Conservation (phyloP, 2,888 invertebrate genomes). For the Latrodectus elegans region DNA sequence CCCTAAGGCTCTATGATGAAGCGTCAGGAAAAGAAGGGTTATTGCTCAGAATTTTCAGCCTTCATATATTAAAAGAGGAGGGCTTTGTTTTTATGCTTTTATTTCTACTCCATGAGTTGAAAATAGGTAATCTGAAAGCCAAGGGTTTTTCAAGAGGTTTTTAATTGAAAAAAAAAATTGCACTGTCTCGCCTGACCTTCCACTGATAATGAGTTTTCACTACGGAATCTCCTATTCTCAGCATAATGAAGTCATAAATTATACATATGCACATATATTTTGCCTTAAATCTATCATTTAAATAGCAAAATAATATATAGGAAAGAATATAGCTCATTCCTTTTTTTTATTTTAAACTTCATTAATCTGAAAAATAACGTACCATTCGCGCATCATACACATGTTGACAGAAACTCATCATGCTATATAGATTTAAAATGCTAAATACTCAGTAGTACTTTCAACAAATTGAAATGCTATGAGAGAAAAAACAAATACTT, state of each 20-base stretch:
- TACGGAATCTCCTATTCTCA: not conserved
- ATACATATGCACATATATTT: not conserved
- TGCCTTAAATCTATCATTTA: not conserved
- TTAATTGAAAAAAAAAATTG: constrained; percentile 65
- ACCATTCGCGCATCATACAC: too few species aligned
- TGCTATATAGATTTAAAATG: too few species aligned
- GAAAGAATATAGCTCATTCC: too few species aligned
- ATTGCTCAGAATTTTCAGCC: constrained; percentile 6
- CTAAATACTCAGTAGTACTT: too few species aligned
- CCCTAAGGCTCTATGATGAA: constrained; percentile 29
- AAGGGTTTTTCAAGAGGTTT: constrained; percentile 42
- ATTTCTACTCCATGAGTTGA: constrained; percentile 8
- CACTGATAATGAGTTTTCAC: constrained; percentile 47
- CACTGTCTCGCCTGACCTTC: constrained; percentile 30
- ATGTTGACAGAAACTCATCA: too few species aligned
- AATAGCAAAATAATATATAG: not conserved
- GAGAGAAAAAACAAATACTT: too few species aligned
- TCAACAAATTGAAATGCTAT: too few species aligned
- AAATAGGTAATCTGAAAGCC: constrained; percentile 15
- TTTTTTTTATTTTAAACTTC: too few species aligned
- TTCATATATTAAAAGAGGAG: constrained; percentile 2
- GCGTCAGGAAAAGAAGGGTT: constrained; percentile 41
- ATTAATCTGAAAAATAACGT: too few species aligned
- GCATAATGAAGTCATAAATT: not conserved
- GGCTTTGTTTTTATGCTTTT: constrained; percentile 12